These are phyloP conservation scores for Dromaius novaehollandiae DNA, from an alignment of 2,113 vertebrate genomes.

Conservation along the genomic window DNA sequence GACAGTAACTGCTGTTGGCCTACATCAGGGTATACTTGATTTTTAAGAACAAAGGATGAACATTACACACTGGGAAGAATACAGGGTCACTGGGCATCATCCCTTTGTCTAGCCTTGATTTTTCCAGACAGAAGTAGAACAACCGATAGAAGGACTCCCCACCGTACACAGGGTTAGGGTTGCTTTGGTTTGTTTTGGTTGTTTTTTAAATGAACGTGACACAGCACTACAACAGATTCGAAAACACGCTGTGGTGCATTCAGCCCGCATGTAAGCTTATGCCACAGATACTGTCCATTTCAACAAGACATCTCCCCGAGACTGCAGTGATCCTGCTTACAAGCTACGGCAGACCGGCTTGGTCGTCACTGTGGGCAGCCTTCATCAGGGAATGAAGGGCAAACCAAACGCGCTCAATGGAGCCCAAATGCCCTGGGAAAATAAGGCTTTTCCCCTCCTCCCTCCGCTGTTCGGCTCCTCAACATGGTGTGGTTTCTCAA, in stretches of 20 bases:
- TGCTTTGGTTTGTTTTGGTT: conserved; percentile 1
- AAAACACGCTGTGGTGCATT: not conserved
- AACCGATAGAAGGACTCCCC: not conserved
- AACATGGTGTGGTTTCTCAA: not conserved
- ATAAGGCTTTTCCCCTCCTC: not conserved
- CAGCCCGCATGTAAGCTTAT: conserved; percentile 35
- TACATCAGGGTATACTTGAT: conserved; percentile 18
- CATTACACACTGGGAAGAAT: not conserved
- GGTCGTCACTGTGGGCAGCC: not conserved
- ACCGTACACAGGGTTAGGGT: not conserved
- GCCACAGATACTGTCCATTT: conserved; percentile 74
- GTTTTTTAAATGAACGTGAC: not conserved
- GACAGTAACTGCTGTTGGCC: conserved; percentile 70
- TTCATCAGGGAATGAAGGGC: conserved; percentile 28
- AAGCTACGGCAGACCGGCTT: not conserved
- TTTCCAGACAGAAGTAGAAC: conserved; percentile 14
- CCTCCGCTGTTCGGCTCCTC: not conserved
- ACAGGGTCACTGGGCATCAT: conserved; percentile 33
- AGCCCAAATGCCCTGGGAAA: not conserved
- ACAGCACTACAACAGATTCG: not conserved
- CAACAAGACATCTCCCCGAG: conserved; percentile 26
- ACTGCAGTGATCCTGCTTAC: conserved; percentile 73
- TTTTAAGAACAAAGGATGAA: conserved; percentile 37
- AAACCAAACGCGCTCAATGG: not conserved
- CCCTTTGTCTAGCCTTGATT: conserved; percentile 28